phyloP scores from a whole-genome alignment of 2,888 invertebrate genomes.

The Petrophora chlorosata region DNA sequence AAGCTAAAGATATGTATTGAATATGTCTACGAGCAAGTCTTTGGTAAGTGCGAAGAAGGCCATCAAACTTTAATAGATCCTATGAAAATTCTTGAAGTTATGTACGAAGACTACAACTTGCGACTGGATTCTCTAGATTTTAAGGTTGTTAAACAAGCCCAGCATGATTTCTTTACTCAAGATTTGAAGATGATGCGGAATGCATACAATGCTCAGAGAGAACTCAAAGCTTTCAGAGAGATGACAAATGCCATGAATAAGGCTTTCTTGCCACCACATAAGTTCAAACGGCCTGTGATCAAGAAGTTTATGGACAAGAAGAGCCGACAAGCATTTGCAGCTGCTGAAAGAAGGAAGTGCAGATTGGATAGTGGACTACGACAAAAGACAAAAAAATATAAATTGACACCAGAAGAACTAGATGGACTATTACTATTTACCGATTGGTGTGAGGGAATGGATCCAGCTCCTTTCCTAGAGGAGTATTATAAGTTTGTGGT shows the following conservation, averaged over 20 bases:
- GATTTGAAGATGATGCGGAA: constrained; percentile 74
- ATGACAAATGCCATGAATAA: constrained; percentile 77
- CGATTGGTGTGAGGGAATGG: constrained; percentile 73
- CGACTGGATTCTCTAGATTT: constrained; percentile 72
- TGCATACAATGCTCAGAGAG: constrained; percentile 70
- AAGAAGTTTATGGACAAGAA: constrained; percentile 67
- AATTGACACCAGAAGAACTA: constrained; percentile 61
- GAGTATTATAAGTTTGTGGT: constrained; percentile 65
- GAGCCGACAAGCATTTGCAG: constrained; percentile 51
- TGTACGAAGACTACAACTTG: constrained; percentile 76
- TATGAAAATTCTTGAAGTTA: constrained; percentile 75
- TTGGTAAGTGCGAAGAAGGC: constrained; percentile 77
- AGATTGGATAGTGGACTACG: constrained; percentile 45
- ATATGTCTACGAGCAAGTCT: constrained; percentile 75
- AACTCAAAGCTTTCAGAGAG: constrained; percentile 68
- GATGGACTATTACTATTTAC: constrained; percentile 69
- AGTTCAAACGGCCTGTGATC: constrained; percentile 60
- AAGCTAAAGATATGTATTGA: constrained; percentile 77
- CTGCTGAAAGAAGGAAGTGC: constrained; percentile 51
- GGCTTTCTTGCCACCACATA: constrained; percentile 67
- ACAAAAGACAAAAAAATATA: constrained; percentile 53
- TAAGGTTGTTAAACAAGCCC: constrained; percentile 71
- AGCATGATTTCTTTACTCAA: constrained; percentile 69
- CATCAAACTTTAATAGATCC: constrained; percentile 71
- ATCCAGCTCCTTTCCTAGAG: constrained; percentile 64